Base-by-base conservation (phyloP, 23 tunicate species). In the Ascidia mentula region DNA sequence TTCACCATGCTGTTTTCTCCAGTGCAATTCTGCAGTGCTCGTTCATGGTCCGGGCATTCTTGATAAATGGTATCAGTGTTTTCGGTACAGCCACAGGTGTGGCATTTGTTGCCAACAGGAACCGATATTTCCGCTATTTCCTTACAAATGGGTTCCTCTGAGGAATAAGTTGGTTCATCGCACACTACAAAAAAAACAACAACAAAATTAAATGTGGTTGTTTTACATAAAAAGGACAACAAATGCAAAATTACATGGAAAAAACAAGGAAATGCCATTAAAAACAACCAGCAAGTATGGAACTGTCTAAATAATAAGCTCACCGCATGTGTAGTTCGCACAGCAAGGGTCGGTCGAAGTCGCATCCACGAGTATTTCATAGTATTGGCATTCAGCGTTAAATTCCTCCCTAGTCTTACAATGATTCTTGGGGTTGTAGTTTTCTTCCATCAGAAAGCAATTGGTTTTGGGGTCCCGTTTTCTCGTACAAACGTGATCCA, bases 311-410 rank as follows among this genome's bases (percentile, higher is more conserved):
- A 53, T 9, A 35, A 38, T 6, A 34, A 8, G 18, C 46, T 38
- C 38, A 34, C 78, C 24, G 78, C 78, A 74, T 35, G 46, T 74
- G 46, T 74, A 38, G 46, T 74, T 38, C 4, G 17, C 18, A 36
- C 78, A 74, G 26, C 78, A 74, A 12, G 78, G 38, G 40, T 69
- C 73, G 31, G 22, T 13, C 31, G 73, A 69, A 8, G 73, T 15
- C 9, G 31, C 26, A 13, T 69, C 26, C 8, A 13, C 24, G 31
- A 33, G 33, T 13, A 69, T 33, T 13, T 69, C 24, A 33, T 69
- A 9, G 26, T 12, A 69, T 69, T 24, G 26, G 26, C 31, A n/a
- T n/a, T n/a, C n/a, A n/a, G n/a, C n/a, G n/a, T n/a, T n/a, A n/a
- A n/a, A n/a, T n/a, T n/a, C n/a, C n/a, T n/a, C n/a, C n/a, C n/a